These are phyloP conservation scores for Amiota minor DNA, from an alignment of 2,888 invertebrate genomes.

Conservation along the genomic window DNA sequence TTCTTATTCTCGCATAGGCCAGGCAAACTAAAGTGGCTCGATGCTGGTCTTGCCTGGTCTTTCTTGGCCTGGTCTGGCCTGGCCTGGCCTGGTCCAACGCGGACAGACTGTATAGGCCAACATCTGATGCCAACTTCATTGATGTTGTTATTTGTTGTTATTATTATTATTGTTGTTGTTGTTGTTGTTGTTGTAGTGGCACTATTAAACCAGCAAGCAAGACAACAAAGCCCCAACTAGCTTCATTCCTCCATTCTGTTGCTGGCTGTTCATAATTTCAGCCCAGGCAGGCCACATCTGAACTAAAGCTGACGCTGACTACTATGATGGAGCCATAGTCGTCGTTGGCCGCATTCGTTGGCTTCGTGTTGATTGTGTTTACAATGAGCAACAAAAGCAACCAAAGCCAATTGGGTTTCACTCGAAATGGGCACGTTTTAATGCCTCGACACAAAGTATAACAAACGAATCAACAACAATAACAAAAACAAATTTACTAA, in stretches of 20 bases:
- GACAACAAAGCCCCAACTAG: conserved; percentile 3
- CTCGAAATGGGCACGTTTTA: conserved; percentile 31
- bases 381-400: conserved; percentile 23
- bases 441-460: conserved; percentile 28
- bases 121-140: conserved; percentile 18
- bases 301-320: background rate
- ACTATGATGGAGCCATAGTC: conserved; percentile 7
- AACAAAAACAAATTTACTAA: conserved; percentile 1
- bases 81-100: background rate
- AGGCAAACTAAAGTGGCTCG: background rate
- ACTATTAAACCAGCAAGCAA: conserved; percentile 22
- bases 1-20: conserved; percentile 14
- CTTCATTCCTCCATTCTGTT: conserved; percentile 16
- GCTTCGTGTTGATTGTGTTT: conserved; percentile 27
- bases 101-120: conserved; percentile 15
- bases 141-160: conserved; percentile 23
- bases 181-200: conserved; percentile 23
- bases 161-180: background rate
- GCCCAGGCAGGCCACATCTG: background rate
- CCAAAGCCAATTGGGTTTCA: conserved; percentile 30
- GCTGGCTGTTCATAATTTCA: conserved; percentile 13
- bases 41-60: conserved; percentile 1
- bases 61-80: background rate
- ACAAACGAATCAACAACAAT: conserved; percentile 9
- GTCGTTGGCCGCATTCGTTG: background rate